These are phyloP conservation scores for Troides oblongomaculatus DNA, from an alignment of 2,888 invertebrate species.

Conservation along the genomic window DNA sequence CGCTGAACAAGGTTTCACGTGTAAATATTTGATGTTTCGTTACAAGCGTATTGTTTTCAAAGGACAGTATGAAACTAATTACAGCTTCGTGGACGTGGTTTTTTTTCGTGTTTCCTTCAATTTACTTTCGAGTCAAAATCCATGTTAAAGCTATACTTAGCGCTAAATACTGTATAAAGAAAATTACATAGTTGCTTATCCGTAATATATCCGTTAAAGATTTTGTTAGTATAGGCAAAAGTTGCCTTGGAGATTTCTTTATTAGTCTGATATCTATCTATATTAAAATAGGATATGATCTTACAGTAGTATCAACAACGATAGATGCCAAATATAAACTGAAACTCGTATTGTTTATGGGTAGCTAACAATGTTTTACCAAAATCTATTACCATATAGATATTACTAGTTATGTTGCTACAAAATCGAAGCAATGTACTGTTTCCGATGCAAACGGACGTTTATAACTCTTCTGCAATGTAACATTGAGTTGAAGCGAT, in stretches of 20 bases:
- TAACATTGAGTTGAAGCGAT: neutral
- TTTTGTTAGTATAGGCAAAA: neutral
- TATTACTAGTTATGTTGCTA: too few species aligned
- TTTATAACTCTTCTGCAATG: too few species aligned
- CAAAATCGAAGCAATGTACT: too few species aligned
- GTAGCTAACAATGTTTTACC: too few species aligned
- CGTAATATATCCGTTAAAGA: constrained; percentile 5
- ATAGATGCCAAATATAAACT: too few species aligned
- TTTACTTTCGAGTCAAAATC: constrained; percentile 10
- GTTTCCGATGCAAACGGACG: too few species aligned
- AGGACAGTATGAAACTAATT: constrained; percentile 24
- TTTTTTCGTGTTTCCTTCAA: constrained; percentile 13
- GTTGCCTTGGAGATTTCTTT: neutral
- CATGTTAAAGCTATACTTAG: constrained; percentile 6
- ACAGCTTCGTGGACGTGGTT: constrained; percentile 8
- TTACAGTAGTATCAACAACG: neutral
- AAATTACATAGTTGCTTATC: constrained; percentile 14
- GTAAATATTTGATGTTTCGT: constrained; percentile 11
- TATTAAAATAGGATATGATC: neutral
- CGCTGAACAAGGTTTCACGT: neutral
- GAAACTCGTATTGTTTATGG: too few species aligned
- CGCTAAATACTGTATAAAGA: constrained; percentile 11
- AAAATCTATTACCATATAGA: too few species aligned
- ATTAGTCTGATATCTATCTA: neutral
- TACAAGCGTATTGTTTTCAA: constrained; percentile 22